Percentiles rank a stretch among this genome's conserved stretches.
phyloP scores from a whole-genome alignment of 30 jellyfish, hydroid and myxozoan species.

The Chironex yamaguchii region DNA sequence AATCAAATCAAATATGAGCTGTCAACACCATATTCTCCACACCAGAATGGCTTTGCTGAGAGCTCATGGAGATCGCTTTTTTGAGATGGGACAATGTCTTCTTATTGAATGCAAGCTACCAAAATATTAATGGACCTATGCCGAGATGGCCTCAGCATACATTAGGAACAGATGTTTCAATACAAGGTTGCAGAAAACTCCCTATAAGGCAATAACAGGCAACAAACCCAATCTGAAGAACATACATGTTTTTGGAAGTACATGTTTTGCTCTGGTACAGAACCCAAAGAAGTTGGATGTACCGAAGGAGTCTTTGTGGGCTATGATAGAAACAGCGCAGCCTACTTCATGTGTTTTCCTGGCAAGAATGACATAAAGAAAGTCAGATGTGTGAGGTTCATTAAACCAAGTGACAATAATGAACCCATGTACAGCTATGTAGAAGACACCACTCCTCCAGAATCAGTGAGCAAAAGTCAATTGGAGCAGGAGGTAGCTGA shows the following conservation, averaged over 20 bases:
- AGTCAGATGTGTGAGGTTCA: too few species aligned
- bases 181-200: constrained; percentile 26
- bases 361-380: neutral
- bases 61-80: constrained; percentile 19
- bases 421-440: too few species aligned
- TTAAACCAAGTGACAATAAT: too few species aligned
- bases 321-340: constrained; percentile 24
- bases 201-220: constrained; percentile 59
- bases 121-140: constrained; percentile 77
- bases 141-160: constrained; percentile 69
- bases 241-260: constrained; percentile 65
- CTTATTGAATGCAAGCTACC: constrained; percentile 54
- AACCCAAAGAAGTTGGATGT: constrained; percentile 29
- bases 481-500: too few species aligned
- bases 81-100: constrained; percentile 79
- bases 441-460: too few species aligned
- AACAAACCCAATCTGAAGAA: constrained; percentile 36
- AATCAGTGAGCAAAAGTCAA: too few species aligned
- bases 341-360: neutral
- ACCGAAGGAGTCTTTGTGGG: constrained; percentile 18
- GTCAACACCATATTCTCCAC: constrained; percentile 24
- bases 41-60: constrained; percentile 30
- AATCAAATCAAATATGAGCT: constrained; percentile 4
- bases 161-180: constrained; percentile 70
- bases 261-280: constrained; percentile 53